A percentile compares a stretch with the other conserved stretches of the same genome.
These are phyloP conservation scores for Leucoraja erinaceus DNA, from an alignment of 2,113 vertebrate genomes.

Conservation along the genomic window DNA sequence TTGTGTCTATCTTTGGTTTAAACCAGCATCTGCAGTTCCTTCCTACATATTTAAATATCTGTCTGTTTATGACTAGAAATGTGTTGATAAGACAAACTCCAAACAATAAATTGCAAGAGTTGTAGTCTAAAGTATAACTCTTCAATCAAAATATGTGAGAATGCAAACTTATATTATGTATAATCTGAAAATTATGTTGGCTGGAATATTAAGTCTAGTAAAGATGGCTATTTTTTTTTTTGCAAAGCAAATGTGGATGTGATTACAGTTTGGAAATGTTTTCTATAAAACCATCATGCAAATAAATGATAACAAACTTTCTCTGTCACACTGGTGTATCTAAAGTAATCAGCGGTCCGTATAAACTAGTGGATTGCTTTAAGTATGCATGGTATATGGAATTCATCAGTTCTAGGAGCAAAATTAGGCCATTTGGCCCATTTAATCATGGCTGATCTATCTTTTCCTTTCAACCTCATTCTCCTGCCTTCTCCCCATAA, in stretches of 20 bases:
- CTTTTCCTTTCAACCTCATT: no score
- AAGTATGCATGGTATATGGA: neutral
- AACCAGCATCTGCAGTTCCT: no score
- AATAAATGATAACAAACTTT: neutral
- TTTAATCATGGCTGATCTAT: no score
- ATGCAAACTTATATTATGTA: neutral
- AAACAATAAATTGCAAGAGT: neutral
- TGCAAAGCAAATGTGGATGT: neutral
- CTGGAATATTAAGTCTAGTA: neutral
- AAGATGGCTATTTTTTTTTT: neutral
- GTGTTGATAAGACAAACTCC: neutral
- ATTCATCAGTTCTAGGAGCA: no score
- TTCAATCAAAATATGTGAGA: neutral
- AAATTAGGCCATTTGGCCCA: no score
- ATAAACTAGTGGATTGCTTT: neutral
- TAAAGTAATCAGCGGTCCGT: neutral
- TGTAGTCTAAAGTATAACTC: neutral
- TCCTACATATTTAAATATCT: neutral
- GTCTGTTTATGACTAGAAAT: neutral
- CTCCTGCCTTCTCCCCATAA: no score
- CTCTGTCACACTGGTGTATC: neutral
- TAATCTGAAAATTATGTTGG: neutral
- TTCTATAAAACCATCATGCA: neutral
- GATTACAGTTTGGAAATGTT: neutral
- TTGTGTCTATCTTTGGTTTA: no score